A percentile compares a stretch with the other conserved stretches of the same genome.
These are phyloP conservation scores for Synaphobranchus kaupii DNA, from an alignment of 2,797 vertebrate species.

Conservation along the genomic window DNA sequence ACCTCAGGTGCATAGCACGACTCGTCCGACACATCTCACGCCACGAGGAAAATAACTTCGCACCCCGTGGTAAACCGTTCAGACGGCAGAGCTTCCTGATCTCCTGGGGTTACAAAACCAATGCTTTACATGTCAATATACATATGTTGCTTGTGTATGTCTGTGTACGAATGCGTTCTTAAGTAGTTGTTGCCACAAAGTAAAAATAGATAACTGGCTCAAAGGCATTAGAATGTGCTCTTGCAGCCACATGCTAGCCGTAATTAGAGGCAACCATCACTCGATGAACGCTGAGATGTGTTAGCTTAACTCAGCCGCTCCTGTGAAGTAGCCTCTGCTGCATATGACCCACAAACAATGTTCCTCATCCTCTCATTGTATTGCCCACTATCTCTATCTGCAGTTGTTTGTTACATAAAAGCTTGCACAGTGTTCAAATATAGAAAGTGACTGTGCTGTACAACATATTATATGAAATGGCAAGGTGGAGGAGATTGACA, in stretches of 20 bases:
- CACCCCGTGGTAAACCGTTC: not conserved
- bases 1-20: not conserved
- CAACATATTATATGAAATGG: no score
- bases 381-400: no score
- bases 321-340: no score
- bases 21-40: not conserved
- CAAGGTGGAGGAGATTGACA: no score
- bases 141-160: not conserved
- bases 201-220: not conserved
- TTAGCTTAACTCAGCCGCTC: not conserved
- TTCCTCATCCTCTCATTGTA: not conserved
- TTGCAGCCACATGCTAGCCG: not conserved
- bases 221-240: not conserved
- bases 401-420: no score
- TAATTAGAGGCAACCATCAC: not conserved
- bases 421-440: no score
- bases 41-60: slow-evolving; percentile 1
- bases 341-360: not conserved
- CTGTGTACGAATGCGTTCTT: not conserved
- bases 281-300: not conserved
- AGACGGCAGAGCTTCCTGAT: not conserved
- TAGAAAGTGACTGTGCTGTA: no score
- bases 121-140: not conserved
- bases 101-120: not conserved
- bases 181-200: not conserved